Base-by-base conservation (phyloP, 2,797 vertebrate genomes). In the Decapterus maruadsi region DNA sequence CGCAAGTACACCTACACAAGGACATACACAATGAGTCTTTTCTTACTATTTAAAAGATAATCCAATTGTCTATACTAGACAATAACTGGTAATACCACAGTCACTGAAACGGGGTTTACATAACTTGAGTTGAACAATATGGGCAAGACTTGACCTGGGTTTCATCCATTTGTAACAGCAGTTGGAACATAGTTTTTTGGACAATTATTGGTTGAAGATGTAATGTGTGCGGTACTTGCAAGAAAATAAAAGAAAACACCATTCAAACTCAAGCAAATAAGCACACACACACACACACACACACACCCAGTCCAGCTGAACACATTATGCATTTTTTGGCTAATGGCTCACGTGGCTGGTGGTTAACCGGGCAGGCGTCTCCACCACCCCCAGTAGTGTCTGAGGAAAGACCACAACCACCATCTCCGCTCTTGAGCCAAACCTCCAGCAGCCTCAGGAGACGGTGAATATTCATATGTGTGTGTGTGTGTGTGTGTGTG, bases 381-480 rank as follows among this genome's bases (percentile, higher is more conserved):
- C 65, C 70, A 51, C 31, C 66, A 76, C 87, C 88, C 89, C 89
- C 90, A 86, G 89, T 87, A 84, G 78, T 54, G 87, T 81, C 76
- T 80, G 79, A 85, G 68, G 79, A 86, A 70, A 83, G 82, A 83
- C 77, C 80, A 73, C 67, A 81, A 82, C 80, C 83, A 72, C 81
- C 75, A 54, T 61, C 56, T 74, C 43, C 61, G 46, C 43, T 73
- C 61, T 20, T 53, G 54, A 46, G 81, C 86, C 87, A 83, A 91
- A 78, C 74, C 84, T 81, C 82, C 73, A 73, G 73, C 77, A 67
- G 78, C 80, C 80, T 77, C 56, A 20, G 57, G 61, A 75, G 73
- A 82, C 55, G 26, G 36, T 68, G 45, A 51, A 63, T 48, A 63
- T 67, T 42, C 3, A 0, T 68, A 29, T 20, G 10, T 43, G 53